Base-by-base conservation (phyloP, 2,888 invertebrate species). In the Synergus laeviventris region DNA sequence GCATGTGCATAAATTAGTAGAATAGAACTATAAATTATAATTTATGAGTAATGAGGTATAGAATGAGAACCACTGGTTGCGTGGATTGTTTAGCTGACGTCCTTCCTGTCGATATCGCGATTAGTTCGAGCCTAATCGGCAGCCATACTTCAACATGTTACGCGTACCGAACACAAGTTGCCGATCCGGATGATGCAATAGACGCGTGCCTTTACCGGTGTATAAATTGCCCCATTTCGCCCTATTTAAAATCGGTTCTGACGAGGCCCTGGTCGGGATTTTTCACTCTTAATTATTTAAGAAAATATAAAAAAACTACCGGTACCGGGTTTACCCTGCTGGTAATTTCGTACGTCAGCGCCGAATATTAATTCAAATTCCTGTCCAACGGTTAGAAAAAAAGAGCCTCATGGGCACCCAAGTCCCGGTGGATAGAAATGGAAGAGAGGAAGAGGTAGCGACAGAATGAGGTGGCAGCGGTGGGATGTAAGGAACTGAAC, bases 361-460 rank as follows among this genome's bases (percentile, higher is more conserved):
- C 89, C 89, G 90, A 90, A 90, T 91, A 91, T 91, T 91, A 90
- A 91, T 90, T 90, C 85, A 89, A 89, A 90, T 91, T 90, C 89
- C 87, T 86, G 79, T 64, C 81, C 77, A 78, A 78, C 62, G 76
- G 60, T 64, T n/a, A 60, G 45, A 75, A 64, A 45, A 56, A 59
- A 73, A 12, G 31, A 31, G 31, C 31, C 3, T 31, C 31, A 31
- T 31, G 31, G 31, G 31, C 31, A 31, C 31, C 31, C 31, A 31
- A 31, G 31, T 31, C 31, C 31, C 31, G 31, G 31, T 31, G 31
- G 31, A 31, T 31, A 5, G 31, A 31, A 31, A 31, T 5, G 31
- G 31, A 31, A 31, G 7, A 31, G 31, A 31, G 31, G 31, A 31
- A 31, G 31, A 31, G 31, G 31, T 5, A 5, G 5, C 5, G 31